Evolutionary conservation across 2,113 vertebrate genomes (phyloP), one percentile per base, ranked within the genome.

Genomic region (Epinephelus lanceolatus): DNA sequence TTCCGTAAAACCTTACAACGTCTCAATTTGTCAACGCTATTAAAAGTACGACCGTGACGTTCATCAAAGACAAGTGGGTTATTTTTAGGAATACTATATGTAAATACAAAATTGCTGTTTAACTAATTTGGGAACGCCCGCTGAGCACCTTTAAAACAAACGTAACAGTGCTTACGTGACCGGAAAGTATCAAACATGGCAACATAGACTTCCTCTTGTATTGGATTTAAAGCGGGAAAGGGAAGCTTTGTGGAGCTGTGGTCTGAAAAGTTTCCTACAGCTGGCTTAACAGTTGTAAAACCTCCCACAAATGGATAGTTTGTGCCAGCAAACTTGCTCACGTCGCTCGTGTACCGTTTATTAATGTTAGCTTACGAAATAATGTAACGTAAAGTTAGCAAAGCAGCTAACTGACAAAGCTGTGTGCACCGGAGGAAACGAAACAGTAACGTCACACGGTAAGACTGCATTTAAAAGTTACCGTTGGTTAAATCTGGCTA

Each of bases 201-300:
- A 91, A 76, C 93, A 0, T 9, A 23, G 0, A 23, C 57, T 61
- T 74, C 71, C 21, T 25, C 5, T 1, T 5, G 30, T n/a, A 33
- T 71, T 55, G 45, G 60, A 87, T 86, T 92, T 88, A 61, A 91
- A 91, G 93, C 93, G 93, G 92, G 93, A 94, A 94, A 75, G 4
- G 5, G 45, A 27, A 1, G 52, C 51, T 71, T 8, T 0, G 6
- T 5, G n/a, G 60, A 71, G 59, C 3, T 37, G 12, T 3, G 7
- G 33, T 2, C 1, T 14, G 0, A 1, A 59, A 78, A 76, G 59
- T 80, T 82, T 10, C 25, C 2, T n/a, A n/a, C 27, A 21, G 37
- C 10, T 63, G 3, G 0, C 0, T 21, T 1, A 61, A 37, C n/a
- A 33, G n/a, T 3, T 42, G 5, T 9, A n/a, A 56, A 62, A 21